phyloP scores from a whole-genome alignment of 2,888 invertebrate species.

The Zaprionus lineosus region DNA sequence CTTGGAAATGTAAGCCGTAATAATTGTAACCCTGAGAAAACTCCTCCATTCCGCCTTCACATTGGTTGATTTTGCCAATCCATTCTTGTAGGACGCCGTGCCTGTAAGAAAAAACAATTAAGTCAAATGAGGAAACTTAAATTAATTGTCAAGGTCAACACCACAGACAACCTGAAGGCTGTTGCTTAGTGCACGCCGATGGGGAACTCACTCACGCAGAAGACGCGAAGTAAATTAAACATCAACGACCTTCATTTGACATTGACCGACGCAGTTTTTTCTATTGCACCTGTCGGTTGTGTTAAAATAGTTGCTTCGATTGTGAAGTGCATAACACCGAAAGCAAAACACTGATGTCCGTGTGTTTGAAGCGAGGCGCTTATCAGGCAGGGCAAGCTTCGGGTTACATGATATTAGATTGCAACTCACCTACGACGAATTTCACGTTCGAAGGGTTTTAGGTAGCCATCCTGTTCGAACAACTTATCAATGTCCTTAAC shows the following conservation, averaged over 20 bases:
- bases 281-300: slow-evolving; percentile 48
- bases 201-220: slow-evolving; percentile 21
- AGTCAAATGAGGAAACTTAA: slow-evolving; percentile 23
- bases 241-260: slow-evolving; percentile 66
- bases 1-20: slow-evolving; percentile 93
- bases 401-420: slow-evolving; percentile 29
- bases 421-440: slow-evolving; percentile 92
- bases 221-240: slow-evolving; percentile 21
- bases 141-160: slow-evolving; percentile 30
- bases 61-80: slow-evolving; percentile 88
- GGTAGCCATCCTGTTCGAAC: slow-evolving; percentile 92
- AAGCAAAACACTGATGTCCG: slow-evolving; percentile 1
- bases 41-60: slow-evolving; percentile 91
- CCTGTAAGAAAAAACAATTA: slow-evolving; percentile 84
- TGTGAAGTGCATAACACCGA: slow-evolving; percentile 25
- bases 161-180: slow-evolving; percentile 29
- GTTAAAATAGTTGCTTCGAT: slow-evolving; percentile 38
- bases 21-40: slow-evolving; percentile 94
- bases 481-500: slow-evolving; percentile 92
- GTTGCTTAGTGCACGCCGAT: slow-evolving; percentile 35
- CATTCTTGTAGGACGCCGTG: slow-evolving; percentile 92
- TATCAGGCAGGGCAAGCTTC: slow-evolving; percentile 57
- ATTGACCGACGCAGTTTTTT: slow-evolving; percentile 71
- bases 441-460: slow-evolving; percentile 92
- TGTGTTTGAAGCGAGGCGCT: slow-evolving; percentile 25